phyloP scores from a whole-genome alignment of 92 coral and sea anemone species.

The Heliopora coerulea region DNA sequence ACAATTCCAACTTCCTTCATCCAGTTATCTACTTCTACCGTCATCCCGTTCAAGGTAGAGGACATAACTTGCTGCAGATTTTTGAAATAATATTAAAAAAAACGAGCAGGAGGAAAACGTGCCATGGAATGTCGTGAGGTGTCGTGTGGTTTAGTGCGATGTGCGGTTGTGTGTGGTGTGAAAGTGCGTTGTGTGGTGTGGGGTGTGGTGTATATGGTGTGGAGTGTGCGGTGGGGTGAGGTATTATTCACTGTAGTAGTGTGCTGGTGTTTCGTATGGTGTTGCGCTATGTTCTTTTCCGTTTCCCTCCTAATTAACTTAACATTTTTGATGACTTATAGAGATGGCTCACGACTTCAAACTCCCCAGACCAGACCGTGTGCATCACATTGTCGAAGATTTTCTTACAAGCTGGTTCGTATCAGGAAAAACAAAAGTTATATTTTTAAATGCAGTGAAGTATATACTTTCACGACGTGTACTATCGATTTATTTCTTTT shows the following conservation, averaged over 20 bases:
- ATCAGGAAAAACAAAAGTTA: neutral
- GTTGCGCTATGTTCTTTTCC: no score
- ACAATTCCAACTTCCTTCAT: conserved; percentile 89
- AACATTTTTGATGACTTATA: conserved; percentile 1
- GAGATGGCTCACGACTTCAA: conserved; percentile 36
- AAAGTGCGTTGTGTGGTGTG: no score
- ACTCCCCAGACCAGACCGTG: conserved; percentile 87
- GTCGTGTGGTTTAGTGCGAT: no score
- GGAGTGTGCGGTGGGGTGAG: no score
- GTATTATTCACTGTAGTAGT: no score
- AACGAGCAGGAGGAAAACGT: no score
- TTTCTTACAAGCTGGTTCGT: conserved; percentile 83
- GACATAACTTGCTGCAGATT: neutral
- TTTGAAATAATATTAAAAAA: no score
- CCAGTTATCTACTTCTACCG: conserved; percentile 92
- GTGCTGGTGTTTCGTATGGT: no score
- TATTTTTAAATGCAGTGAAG: neutral
- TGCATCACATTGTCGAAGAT: conserved; percentile 96
- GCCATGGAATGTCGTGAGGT: no score
- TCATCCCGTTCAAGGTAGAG: conserved; percentile 64
- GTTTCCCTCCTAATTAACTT: no score
- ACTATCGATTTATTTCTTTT: neutral
- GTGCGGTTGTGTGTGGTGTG: no score
- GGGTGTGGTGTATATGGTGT: no score
- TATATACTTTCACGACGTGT: neutral